These are phyloP conservation scores for Columbina picui DNA, from an alignment of 2,113 vertebrate genomes.

Conservation along the genomic window DNA sequence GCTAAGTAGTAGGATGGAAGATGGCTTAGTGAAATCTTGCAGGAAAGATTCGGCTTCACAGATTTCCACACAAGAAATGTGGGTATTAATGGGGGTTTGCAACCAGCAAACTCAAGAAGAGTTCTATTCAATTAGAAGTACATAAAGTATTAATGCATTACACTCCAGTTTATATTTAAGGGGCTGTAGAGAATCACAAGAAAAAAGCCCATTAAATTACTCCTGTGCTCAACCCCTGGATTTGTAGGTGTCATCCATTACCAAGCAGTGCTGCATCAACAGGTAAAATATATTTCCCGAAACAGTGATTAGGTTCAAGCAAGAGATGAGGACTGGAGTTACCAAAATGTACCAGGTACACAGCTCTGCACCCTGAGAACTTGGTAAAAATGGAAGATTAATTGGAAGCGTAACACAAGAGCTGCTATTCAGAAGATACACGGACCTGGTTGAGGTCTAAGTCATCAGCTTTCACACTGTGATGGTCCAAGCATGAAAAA, in stretches of 20 bases:
- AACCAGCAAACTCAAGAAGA: not conserved
- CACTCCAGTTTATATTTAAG: not conserved
- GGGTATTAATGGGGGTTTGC: not conserved
- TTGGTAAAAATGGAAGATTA: not conserved
- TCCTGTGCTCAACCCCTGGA: not conserved
- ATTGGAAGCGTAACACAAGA: not conserved
- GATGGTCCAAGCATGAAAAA: not conserved
- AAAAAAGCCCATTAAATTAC: not conserved
- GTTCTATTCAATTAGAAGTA: not conserved
- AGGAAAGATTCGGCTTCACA: not conserved
- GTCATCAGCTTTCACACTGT: no score
- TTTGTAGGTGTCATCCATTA: not conserved
- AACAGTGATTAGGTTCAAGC: not conserved
- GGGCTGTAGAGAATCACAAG: not conserved
- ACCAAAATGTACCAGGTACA: not conserved
- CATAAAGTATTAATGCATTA: not conserved
- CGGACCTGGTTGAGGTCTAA: not conserved
- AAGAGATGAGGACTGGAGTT: not conserved
- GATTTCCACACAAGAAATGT: not conserved
- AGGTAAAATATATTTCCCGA: not conserved
- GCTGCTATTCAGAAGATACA: not conserved
- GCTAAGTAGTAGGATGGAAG: slow-evolving; percentile 39
- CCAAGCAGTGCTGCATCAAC: not conserved
- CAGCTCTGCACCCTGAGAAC: not conserved
- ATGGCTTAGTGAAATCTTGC: not conserved